Percentiles rank a stretch among this genome's conserved stretches.
Conservation (phyloP, 2,113 vertebrate genomes). For the Peromyscus californicus region DNA sequence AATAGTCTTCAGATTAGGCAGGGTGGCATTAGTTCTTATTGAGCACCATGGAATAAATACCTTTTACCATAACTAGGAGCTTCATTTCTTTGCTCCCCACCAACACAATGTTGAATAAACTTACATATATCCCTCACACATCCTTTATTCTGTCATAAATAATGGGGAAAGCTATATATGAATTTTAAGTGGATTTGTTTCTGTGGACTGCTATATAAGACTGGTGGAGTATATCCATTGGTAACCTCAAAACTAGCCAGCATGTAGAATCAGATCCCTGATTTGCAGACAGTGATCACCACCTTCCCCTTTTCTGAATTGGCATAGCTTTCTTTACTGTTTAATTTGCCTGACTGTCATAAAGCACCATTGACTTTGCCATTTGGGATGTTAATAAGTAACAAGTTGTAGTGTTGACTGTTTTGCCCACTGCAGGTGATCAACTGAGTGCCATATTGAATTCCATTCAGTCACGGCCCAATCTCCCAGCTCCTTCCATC, state of each 20-base stretch:
- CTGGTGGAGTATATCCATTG: constrained; percentile 45
- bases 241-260: not conserved
- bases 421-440: constrained; percentile 99
- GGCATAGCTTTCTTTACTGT: constrained; percentile 63
- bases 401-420: constrained; percentile 98
- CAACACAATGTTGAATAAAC: not conserved
- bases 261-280: constrained; percentile 38
- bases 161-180: constrained; percentile 19
- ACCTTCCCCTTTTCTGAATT: constrained; percentile 57
- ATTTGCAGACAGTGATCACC: constrained; percentile 47
- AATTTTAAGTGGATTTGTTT: constrained; percentile 54
- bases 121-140: not conserved
- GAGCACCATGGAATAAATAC: not conserved
- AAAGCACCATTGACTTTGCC: constrained; percentile 83
- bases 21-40: not conserved
- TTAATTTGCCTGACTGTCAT: constrained; percentile 76
- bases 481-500: constrained; percentile 99
- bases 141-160: constrained; percentile 32
- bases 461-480: constrained; percentile 99
- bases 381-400: constrained; percentile 89
- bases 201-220: constrained; percentile 56
- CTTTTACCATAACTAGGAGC: not conserved
- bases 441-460: constrained; percentile 99
- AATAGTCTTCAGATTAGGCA: not conserved
- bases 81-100: constrained; percentile 9